phyloP scores from a whole-genome alignment of 2,888 invertebrate species.

The Frankliniella fusca region DNA sequence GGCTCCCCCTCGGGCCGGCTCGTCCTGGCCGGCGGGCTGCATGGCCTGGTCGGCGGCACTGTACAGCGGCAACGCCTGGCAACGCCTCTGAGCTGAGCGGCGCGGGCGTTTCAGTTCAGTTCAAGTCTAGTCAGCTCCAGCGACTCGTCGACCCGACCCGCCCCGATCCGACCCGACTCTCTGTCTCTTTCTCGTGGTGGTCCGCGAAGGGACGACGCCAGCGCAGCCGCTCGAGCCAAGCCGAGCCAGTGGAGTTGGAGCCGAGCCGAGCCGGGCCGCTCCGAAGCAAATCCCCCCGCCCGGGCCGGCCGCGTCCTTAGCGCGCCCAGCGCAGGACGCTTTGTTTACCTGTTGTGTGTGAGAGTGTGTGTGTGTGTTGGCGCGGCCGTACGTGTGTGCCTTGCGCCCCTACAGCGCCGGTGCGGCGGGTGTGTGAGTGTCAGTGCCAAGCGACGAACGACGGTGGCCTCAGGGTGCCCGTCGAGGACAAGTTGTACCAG shows the following conservation, averaged over 20 bases:
- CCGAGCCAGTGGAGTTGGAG: not conserved
- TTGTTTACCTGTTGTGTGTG: not conserved
- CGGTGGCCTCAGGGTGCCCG: no score
- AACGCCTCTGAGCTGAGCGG: no score
- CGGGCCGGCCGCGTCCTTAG: not conserved
- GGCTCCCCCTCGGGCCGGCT: not conserved
- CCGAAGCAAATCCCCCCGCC: not conserved
- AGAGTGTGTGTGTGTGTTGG: not conserved
- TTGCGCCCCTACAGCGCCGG: not conserved
- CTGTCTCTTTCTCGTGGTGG: no score
- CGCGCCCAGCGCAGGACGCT: not conserved
- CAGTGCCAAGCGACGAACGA: not conserved
- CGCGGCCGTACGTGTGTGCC: not conserved
- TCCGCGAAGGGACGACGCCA: not conserved
- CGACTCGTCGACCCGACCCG: not conserved
- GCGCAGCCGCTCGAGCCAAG: not conserved
- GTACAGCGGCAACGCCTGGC: no score
- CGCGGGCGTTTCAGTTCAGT: not conserved
- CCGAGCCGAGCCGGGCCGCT: not conserved
- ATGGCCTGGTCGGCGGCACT: not conserved
- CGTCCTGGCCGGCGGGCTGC: not conserved
- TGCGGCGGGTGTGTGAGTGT: not conserved
- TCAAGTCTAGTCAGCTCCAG: constrained; percentile 21
- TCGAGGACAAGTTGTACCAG: no score
- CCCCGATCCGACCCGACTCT: no score